Evolutionary conservation across 1,140 invertebrate species (phyloP).

Genomic region (Panagrolaimus sp.): DNA sequence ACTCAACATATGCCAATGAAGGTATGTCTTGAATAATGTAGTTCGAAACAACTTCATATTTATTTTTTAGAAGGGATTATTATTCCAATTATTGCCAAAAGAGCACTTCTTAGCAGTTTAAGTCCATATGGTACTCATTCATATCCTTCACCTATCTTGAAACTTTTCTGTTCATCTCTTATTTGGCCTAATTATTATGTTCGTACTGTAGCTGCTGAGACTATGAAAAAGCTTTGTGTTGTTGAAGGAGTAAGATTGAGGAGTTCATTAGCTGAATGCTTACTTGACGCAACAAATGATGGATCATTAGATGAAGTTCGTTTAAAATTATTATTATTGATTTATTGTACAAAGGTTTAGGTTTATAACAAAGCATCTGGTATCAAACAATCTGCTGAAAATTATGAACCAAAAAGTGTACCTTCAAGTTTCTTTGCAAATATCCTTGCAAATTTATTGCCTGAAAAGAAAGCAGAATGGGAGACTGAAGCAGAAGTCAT

Average conservation of each 20-base stretch:
- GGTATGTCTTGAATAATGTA: neutral
- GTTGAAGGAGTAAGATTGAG: conserved; percentile 1
- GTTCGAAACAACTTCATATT: neutral
- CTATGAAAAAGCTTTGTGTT: neutral
- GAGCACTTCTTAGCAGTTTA: neutral
- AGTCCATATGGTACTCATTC: neutral
- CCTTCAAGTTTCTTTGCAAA: neutral
- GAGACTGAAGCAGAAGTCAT: neutral
- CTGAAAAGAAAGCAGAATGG: conserved; percentile 4
- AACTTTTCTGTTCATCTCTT: neutral
- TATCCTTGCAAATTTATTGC: neutral
- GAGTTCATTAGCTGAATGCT: neutral
- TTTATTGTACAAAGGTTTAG: too few relatives aligned
- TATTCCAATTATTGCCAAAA: neutral
- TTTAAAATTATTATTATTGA: too few relatives aligned
- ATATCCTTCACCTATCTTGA: neutral
- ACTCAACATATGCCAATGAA: neutral
- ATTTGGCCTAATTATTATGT: conserved; percentile 1
- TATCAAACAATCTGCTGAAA: neutral
- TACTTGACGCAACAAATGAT: neutral
- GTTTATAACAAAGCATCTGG: neutral
- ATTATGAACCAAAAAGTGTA: neutral
- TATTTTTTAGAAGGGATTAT: neutral
- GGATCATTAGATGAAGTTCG: neutral
- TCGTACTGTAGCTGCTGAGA: neutral